These are phyloP conservation scores for Trichonephila clavipes DNA, from an alignment of 1,140 invertebrate species.

Conservation along the genomic window DNA sequence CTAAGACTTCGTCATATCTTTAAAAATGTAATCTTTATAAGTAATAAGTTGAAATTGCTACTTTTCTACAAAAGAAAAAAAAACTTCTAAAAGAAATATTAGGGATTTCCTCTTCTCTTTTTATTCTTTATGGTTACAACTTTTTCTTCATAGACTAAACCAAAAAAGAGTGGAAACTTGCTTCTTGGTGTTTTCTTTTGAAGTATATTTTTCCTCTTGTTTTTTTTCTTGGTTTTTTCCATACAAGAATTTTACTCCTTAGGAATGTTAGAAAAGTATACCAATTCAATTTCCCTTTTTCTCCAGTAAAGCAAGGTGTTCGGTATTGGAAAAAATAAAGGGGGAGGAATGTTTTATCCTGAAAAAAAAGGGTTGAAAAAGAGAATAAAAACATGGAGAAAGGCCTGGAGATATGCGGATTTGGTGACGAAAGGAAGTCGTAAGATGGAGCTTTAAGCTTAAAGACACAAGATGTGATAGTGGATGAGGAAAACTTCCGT, in stretches of 20 bases:
- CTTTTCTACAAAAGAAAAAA: neutral
- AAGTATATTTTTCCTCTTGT: neutral
- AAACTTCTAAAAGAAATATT: neutral
- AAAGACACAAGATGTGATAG: neutral
- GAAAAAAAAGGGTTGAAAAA: conserved; percentile 19
- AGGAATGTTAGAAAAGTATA: conserved; percentile 27
- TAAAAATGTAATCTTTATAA: neutral
- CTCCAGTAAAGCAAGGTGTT: conserved; percentile 21
- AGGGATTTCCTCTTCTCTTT: neutral
- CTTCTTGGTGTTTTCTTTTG: neutral
- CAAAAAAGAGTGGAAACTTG: neutral
- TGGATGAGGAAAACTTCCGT: neutral
- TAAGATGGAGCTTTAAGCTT: neutral
- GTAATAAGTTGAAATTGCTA: neutral
- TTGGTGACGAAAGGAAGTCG: neutral
- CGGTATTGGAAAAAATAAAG: conserved; percentile 17
- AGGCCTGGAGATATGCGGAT: conserved; percentile 21
- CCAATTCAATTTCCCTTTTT: conserved; percentile 41
- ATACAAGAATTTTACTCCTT: neutral
- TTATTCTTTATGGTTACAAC: conserved; percentile 28
- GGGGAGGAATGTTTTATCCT: neutral
- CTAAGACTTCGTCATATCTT: neutral
- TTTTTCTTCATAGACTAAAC: conserved; percentile 13
- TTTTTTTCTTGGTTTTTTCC: neutral
- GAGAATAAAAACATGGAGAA: neutral